Base-by-base conservation (phyloP, 2,113 vertebrate species). In the Nestor notabilis region DNA sequence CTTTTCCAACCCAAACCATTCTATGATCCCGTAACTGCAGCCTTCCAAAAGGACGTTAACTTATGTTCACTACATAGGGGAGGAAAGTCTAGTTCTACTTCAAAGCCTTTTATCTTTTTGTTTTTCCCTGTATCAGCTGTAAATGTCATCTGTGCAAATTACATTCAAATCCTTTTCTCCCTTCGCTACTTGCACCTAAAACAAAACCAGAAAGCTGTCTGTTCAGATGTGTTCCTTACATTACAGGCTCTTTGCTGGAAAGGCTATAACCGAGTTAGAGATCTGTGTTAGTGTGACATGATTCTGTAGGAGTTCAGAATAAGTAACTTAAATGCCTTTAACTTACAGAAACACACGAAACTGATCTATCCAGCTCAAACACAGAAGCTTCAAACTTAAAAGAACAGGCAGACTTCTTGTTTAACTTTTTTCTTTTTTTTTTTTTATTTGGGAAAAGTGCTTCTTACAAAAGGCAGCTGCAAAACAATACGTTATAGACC, bases 401-500 rank as follows among this genome's bases (percentile, higher is more conserved):
- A 85, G 61, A 95, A 91, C 23, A 88, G 70, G 72, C 82, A 81
- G 90, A 66, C 55, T 82, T 82, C 56, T 87, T 83, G 15, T 82
- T 87, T 77, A 29, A 5, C 37, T 87, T 97, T 90, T 95, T 94
- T 58, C 33, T 97, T 97, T 46, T 10, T 4, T 55, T 79, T 97
- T 97, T 96, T 98, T 98, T 98, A 98, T 98, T 98, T 98, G 98
- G 98, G 98, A 98, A 98, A 98, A 98, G 98, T 98, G 98, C 98
- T 97, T 98, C 98, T 98, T 98, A 98, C 98, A 98, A 98, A 98
- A 98, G 98, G 97, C 97, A 98, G 97, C 98, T 98, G 98, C 96
- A 98, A 98, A 98, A 98, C 97, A 98, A 97, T 96, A 97, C 89
- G n/a, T 97, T 97, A 94, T 96, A 98, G 97, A 97, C 97, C 97